Conservation (phyloP, 1,140 invertebrate genomes). For the Pteromalus puparum region DNA sequence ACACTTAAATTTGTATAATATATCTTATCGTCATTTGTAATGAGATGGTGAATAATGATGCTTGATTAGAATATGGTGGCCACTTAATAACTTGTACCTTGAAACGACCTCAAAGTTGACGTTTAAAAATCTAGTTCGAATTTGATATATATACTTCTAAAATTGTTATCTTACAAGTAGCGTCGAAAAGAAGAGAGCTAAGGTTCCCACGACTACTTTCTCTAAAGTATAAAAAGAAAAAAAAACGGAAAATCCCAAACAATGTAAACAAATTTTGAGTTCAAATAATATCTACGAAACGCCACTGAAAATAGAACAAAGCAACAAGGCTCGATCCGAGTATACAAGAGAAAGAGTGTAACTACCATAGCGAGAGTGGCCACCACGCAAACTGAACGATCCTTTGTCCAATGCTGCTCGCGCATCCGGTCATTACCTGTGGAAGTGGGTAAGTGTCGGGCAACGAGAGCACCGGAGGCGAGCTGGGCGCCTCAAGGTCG, state of each 20-base stretch:
- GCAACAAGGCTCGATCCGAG: slow-evolving; percentile 16
- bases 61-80: slow-evolving; percentile 36
- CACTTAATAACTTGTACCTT: slow-evolving; percentile 21
- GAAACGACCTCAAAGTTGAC: background rate
- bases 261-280: slow-evolving; percentile 5
- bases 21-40: slow-evolving; percentile 41
- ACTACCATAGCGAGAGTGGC: slow-evolving; percentile 39
- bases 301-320: slow-evolving; percentile 24
- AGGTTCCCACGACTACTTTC: slow-evolving; percentile 10
- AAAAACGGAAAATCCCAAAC: slow-evolving; percentile 5
- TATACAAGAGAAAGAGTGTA: slow-evolving; percentile 28
- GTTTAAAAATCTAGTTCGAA: background rate
- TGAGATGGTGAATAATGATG: slow-evolving; percentile 19
- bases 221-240: slow-evolving; percentile 30
- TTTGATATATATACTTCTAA: background rate
- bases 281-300: slow-evolving; percentile 20
- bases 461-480: slow-evolving; percentile 72
- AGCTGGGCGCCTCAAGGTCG: slow-evolving; percentile 68
- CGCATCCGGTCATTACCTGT: slow-evolving; percentile 65
- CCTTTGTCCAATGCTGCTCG: slow-evolving; percentile 3
- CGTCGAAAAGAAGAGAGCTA: background rate
- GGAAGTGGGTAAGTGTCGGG: slow-evolving; percentile 74
- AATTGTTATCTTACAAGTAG: background rate
- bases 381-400: slow-evolving; percentile 40
- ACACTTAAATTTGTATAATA: slow-evolving; percentile 12